These are phyloP conservation scores for Argopecten irradians DNA, from an alignment of 1,140 invertebrate genomes.

Conservation along the genomic window DNA sequence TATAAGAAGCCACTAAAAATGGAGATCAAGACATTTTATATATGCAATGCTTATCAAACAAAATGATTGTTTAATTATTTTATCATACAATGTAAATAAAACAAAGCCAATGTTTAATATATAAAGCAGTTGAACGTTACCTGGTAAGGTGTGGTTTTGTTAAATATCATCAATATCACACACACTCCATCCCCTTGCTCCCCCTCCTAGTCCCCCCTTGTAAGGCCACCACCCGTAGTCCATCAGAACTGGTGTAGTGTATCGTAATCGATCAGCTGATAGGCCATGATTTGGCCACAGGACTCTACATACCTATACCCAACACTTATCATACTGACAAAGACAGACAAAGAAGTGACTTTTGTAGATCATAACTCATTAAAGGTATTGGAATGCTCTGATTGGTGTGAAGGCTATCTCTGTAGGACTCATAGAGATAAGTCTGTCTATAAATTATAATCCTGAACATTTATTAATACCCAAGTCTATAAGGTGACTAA, in stretches of 20 bases:
- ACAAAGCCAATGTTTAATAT: too few relatives aligned
- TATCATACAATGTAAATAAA: too few relatives aligned
- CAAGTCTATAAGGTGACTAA: background rate
- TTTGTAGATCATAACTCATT: conserved; percentile 3
- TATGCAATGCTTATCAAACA: too few relatives aligned
- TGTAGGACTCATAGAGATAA: background rate
- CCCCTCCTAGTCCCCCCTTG: background rate
- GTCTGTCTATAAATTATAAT: conserved; percentile 1
- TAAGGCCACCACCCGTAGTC: background rate
- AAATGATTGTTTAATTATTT: too few relatives aligned
- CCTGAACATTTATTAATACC: background rate
- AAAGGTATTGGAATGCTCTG: background rate
- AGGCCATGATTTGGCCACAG: background rate
- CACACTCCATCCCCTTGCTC: too few relatives aligned
- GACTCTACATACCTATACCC: background rate
- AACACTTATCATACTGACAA: background rate
- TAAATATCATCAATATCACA: too few relatives aligned
- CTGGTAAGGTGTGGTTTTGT: too few relatives aligned
- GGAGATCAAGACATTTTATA: too few relatives aligned
- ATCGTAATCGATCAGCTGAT: background rate
- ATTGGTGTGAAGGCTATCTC: background rate
- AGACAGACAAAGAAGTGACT: background rate
- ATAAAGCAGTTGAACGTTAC: too few relatives aligned
- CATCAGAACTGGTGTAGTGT: background rate
- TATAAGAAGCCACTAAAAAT: too few relatives aligned